Conservation (phyloP, 2,113 vertebrate species). For the Rhombomys opimus region DNA sequence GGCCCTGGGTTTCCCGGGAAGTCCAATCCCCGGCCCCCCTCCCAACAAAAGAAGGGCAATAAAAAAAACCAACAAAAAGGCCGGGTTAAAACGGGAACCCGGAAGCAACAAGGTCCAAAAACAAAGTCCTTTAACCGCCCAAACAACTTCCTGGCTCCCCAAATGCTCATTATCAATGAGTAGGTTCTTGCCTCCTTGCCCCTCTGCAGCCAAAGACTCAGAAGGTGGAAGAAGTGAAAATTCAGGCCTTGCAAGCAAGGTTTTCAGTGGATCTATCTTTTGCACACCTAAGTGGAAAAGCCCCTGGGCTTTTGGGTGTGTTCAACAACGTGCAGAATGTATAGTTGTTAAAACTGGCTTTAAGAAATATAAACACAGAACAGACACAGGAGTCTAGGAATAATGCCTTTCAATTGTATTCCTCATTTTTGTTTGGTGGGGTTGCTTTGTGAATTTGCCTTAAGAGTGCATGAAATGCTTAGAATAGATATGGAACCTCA, state of each 20-base stretch:
- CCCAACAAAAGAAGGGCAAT: no score
- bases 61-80: no score
- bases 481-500: not conserved
- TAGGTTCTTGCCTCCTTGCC: not conserved
- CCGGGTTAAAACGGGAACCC: no score
- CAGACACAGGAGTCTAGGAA: not conserved
- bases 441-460: not conserved
- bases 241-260: not conserved
- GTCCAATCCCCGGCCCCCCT: no score
- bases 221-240: not conserved
- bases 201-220: not conserved
- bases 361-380: not conserved
- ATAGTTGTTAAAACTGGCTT: not conserved
- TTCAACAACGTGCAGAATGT: not conserved
- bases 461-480: not conserved
- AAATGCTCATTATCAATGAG: not conserved
- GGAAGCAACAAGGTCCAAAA: no score
- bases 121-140: no score
- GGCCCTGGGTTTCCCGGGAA: not conserved
- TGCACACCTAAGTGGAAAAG: not conserved
- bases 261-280: not conserved
- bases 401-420: conserved; percentile 1
- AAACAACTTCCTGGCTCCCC: not conserved
- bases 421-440: not conserved
- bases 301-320: not conserved